Evolutionary conservation across 2,797 vertebrate species (phyloP).

Genomic region (Crenuchus spilurus): DNA sequence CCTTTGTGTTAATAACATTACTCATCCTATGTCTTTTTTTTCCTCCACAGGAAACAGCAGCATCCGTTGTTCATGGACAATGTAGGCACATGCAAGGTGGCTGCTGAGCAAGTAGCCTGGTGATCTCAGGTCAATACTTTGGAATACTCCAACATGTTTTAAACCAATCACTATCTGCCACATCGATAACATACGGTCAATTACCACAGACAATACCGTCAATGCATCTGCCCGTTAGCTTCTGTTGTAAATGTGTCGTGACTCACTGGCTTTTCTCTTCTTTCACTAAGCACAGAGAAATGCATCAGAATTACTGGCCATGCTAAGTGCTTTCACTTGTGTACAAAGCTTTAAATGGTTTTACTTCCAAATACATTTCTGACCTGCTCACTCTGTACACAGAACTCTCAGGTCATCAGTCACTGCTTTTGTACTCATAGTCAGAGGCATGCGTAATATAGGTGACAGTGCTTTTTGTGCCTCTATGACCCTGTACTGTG

Average conservation of each 20-base stretch:
- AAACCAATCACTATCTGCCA: neutral
- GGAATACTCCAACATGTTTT: neutral
- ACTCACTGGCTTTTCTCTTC: neutral
- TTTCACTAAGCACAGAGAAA: neutral
- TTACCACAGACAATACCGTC: neutral
- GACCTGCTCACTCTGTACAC: too few species aligned
- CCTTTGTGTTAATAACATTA: slow-evolving; percentile 1
- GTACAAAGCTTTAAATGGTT: too few species aligned
- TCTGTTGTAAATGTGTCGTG: neutral
- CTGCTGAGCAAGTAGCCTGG: neutral
- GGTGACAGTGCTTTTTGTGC: too few species aligned
- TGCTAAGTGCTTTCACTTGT: too few species aligned
- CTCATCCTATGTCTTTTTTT: slow-evolving; percentile 4
- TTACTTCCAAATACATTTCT: too few species aligned
- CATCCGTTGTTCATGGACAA: neutral
- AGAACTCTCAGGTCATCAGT: too few species aligned
- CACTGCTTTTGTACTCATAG: too few species aligned
- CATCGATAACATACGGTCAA: neutral
- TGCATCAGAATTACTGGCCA: too few species aligned
- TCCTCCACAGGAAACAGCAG: slow-evolving; percentile 8
- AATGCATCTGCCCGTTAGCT: neutral
- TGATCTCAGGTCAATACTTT: slow-evolving; percentile 1
- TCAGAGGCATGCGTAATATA: too few species aligned
- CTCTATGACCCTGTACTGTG: too few species aligned
- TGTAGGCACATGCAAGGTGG: neutral